Percentiles rank a stretch among this genome's conserved stretches.
Evolutionary conservation across 2,888 invertebrate genomes (phyloP).

Genomic region (Allophyes oxyacanthae): DNA sequence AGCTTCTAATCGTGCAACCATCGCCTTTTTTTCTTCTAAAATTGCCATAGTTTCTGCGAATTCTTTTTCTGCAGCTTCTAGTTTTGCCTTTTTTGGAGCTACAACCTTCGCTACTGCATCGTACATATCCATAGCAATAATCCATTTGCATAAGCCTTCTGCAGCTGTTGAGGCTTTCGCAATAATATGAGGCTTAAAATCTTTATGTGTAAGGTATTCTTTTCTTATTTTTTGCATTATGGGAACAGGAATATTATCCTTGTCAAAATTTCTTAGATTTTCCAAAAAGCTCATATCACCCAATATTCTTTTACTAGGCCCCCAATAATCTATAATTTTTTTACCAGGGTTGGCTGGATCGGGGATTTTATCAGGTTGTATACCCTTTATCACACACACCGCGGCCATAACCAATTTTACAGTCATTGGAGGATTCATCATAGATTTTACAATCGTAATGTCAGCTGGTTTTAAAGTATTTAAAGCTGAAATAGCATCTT

Average conservation of each 20-base stretch:
- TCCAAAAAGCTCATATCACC: constrained; percentile 95
- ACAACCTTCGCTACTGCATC: constrained; percentile 95
- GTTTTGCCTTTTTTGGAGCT: constrained; percentile 95
- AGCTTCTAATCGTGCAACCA: constrained; percentile 93
- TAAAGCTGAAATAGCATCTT: constrained; percentile 93
- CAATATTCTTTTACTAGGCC: constrained; percentile 94
- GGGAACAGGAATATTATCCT: constrained; percentile 93
- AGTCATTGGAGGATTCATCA: constrained; percentile 96
- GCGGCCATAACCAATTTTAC: constrained; percentile 96
- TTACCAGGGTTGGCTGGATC: constrained; percentile 91
- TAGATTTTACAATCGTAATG: constrained; percentile 95
- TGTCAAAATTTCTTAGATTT: constrained; percentile 93
- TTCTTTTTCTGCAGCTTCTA: constrained; percentile 94
- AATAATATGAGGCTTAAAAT: constrained; percentile 94
- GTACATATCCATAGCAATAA: constrained; percentile 96
- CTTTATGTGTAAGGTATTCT: constrained; percentile 93
- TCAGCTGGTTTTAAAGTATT: constrained; percentile 96
- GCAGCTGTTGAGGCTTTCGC: constrained; percentile 98
- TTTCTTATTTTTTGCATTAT: constrained; percentile 93
- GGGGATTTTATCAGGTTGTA: constrained; percentile 93
- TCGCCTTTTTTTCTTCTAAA: constrained; percentile 94
- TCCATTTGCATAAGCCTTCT: constrained; percentile 97
- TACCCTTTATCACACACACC: constrained; percentile 96
- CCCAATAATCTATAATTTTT: constrained; percentile 95
- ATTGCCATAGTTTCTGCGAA: constrained; percentile 95